phyloP scores from a whole-genome alignment of 2,888 invertebrate species.

The Drosophila borealis region DNA sequence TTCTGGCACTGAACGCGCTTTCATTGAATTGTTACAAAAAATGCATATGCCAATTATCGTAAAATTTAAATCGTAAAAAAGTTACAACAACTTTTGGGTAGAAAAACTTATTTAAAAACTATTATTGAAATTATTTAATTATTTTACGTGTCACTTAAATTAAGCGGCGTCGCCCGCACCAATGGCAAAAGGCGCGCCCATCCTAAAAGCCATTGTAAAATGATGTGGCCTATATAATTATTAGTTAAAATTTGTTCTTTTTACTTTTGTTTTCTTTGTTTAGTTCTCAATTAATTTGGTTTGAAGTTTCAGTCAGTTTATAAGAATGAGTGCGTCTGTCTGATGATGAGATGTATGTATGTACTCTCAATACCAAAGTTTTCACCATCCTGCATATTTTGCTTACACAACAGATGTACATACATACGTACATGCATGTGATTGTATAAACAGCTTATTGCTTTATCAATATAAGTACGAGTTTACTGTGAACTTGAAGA shows the following conservation, averaged over 20 bases:
- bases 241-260: slow-evolving; percentile 9
- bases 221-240: slow-evolving; percentile 50
- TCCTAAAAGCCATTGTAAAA: slow-evolving; percentile 54
- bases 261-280: slow-evolving; percentile 20
- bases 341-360: slow-evolving; percentile 26
- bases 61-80: slow-evolving; percentile 75
- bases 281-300: slow-evolving; percentile 31
- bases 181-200: slow-evolving; percentile 6
- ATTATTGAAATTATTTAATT: slow-evolving; percentile 75
- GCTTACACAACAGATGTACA: not conserved
- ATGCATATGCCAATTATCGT: slow-evolving; percentile 70
- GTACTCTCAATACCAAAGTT: slow-evolving; percentile 1
- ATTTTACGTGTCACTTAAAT: slow-evolving; percentile 59
- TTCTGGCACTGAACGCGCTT: slow-evolving; percentile 50
- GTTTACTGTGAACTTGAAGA: slow-evolving; percentile 32
- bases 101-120: slow-evolving; percentile 80
- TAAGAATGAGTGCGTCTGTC: slow-evolving; percentile 51
- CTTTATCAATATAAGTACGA: slow-evolving; percentile 58
- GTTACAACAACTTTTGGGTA: slow-evolving; percentile 77
- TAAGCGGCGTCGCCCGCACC: slow-evolving; percentile 22
- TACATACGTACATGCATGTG: slow-evolving; percentile 39
- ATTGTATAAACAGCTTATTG: slow-evolving; percentile 77
- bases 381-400: not conserved
- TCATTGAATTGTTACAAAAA: slow-evolving; percentile 50
- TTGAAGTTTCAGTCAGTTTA: slow-evolving; percentile 76